Evolutionary conservation across 2,113 vertebrate species (phyloP).

Genomic region (Mormoops blainvillei): DNA sequence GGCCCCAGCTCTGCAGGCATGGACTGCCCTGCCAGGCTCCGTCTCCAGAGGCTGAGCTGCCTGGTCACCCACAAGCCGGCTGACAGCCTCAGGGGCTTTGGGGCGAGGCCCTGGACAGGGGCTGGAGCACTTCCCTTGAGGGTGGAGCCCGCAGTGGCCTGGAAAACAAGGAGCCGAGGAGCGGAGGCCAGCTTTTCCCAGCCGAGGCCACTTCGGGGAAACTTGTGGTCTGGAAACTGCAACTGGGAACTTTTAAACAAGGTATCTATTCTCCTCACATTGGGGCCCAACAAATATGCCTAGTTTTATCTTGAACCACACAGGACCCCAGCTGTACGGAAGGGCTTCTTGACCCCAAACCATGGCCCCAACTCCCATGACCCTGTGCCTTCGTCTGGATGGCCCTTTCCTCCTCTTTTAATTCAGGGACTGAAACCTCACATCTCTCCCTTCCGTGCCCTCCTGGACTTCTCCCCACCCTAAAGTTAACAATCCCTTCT

Average conservation of each 20-base stretch:
- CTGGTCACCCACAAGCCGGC: background rate
- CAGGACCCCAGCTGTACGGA: background rate
- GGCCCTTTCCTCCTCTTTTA: background rate
- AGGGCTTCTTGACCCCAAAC: background rate
- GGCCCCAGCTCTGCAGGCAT: background rate
- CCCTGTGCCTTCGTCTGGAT: background rate
- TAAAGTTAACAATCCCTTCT: rapidly evolving
- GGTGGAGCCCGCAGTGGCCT: background rate
- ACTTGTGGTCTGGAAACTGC: background rate
- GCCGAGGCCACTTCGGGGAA: background rate
- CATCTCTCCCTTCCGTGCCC: background rate
- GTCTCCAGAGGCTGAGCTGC: background rate
- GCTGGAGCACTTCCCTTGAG: background rate
- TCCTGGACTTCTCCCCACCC: background rate
- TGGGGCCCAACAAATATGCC: background rate
- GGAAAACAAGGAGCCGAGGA: background rate
- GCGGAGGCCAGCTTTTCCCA: background rate
- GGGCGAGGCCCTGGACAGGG: background rate
- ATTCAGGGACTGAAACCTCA: background rate
- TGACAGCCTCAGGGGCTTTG: too few species aligned
- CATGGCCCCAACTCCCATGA: too few species aligned
- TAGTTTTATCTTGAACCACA: background rate
- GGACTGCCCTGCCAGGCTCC: background rate
- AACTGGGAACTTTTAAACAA: background rate
- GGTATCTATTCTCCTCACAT: background rate